Percentiles rank a stretch among this genome's conserved stretches.
These are phyloP conservation scores for Chironex yamaguchii DNA, from an alignment of 30 jellyfish, hydroid and myxozoan species.

Conservation along the genomic window DNA sequence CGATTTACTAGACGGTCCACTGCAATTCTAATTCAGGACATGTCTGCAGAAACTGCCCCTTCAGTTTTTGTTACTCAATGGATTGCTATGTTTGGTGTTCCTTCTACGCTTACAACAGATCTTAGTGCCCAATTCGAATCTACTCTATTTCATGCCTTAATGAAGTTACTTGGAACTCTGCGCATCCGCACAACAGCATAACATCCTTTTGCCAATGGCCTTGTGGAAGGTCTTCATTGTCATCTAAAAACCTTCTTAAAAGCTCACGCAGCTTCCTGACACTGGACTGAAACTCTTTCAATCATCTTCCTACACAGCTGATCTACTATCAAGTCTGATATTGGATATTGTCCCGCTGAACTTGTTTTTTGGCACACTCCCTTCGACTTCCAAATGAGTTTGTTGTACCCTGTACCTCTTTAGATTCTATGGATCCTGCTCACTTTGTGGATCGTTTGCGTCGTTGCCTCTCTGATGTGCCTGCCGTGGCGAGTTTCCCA, in stretches of 20 bases:
- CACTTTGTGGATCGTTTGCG: background rate
- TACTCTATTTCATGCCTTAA: no score
- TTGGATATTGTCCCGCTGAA: background rate
- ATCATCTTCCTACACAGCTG: conserved; percentile 44
- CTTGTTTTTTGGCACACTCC: background rate
- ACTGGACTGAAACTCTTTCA: conserved; percentile 55
- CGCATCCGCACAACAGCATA: conserved; percentile 52
- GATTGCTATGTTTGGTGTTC: conserved; percentile 56
- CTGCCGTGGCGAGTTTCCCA: background rate
- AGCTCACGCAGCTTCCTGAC: conserved; percentile 25
- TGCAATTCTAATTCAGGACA: conserved; percentile 29
- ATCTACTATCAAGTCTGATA: conserved; percentile 30
- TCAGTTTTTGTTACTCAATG: conserved; percentile 15
- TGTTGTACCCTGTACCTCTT: background rate
- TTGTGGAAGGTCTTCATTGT: conserved; percentile 59
- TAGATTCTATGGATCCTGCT: background rate
- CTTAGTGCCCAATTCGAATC: conserved; percentile 65
- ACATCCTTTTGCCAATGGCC: conserved; percentile 70
- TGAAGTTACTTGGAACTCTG: conserved; percentile 31
- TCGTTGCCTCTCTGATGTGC: background rate
- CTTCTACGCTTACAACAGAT: conserved; percentile 43
- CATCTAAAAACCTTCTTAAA: background rate
- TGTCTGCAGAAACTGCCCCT: conserved; percentile 51
- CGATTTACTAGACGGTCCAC: no score
- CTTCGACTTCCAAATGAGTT: background rate